Percentiles rank a stretch among this genome's conserved stretches.
Evolutionary conservation across 2,797 vertebrate species (phyloP).

Genomic region (Megaceryle alcyon): DNA sequence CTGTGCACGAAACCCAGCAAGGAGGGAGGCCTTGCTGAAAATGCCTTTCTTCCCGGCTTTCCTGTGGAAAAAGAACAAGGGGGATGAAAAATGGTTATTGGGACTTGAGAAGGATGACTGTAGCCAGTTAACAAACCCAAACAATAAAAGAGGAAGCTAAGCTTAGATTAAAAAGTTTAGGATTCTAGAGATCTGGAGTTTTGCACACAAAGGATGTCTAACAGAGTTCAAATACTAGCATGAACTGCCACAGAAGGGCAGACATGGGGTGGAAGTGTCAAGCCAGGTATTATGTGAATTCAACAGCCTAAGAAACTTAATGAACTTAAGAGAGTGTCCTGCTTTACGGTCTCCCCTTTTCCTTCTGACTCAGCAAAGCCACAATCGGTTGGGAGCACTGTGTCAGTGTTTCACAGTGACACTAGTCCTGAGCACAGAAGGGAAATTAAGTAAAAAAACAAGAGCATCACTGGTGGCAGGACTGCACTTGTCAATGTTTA

Average conservation of each 20-base stretch:
- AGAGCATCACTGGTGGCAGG: neutral
- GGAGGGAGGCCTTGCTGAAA: constrained; percentile 49
- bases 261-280: neutral
- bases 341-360: neutral
- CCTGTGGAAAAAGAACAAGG: constrained; percentile 46
- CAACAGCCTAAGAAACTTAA: neutral
- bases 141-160: constrained; percentile 42
- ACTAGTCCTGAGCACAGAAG: neutral
- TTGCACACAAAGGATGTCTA: neutral
- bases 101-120: neutral
- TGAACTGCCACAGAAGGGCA: neutral
- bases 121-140: constrained; percentile 18
- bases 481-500: neutral
- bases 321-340: neutral
- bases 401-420: neutral
- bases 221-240: neutral
- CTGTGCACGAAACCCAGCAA: neutral
- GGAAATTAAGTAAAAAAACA: neutral
- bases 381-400: neutral
- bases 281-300: neutral
- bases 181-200: neutral
- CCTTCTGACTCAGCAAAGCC: neutral
- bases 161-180: neutral
- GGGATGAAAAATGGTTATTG: constrained; percentile 33
- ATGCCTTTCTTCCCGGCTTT: constrained; percentile 56